Evolutionary conservation across 2,797 vertebrate species (phyloP).

Genomic region (Sternotherus odoratus): DNA sequence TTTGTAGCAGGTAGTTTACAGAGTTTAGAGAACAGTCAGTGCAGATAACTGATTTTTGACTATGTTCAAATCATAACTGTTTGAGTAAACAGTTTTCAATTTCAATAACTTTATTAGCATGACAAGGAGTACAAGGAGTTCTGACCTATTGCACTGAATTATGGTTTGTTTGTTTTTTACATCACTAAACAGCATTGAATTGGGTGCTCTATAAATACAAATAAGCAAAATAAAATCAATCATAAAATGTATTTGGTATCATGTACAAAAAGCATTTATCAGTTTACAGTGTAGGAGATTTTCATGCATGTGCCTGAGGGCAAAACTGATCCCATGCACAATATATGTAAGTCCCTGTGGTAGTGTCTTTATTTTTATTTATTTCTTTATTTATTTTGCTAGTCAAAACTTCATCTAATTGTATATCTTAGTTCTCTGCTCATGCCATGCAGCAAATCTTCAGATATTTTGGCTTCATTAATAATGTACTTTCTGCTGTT

Average conservation of each 20-base stretch:
- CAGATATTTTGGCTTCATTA: slow-evolving; percentile 54
- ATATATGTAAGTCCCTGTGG: neutral
- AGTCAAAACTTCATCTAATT: slow-evolving; percentile 11
- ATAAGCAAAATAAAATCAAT: neutral
- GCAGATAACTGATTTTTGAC: neutral
- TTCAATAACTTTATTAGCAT: neutral
- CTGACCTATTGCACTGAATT: neutral
- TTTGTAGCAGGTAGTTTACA: neutral
- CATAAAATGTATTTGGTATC: neutral
- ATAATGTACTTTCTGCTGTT: slow-evolving; percentile 41
- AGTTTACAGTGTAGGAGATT: neutral
- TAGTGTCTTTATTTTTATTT: neutral
- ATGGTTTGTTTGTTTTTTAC: neutral
- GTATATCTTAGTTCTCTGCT: slow-evolving; percentile 38
- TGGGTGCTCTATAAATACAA: neutral
- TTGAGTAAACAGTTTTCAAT: neutral
- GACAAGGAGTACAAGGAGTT: neutral
- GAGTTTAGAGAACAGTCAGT: neutral
- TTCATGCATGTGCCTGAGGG: slow-evolving; percentile 17
- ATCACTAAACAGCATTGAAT: neutral
- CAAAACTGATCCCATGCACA: neutral
- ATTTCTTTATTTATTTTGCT: neutral
- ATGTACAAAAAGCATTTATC: neutral
- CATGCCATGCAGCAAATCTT: slow-evolving; percentile 21
- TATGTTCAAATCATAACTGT: neutral